Conservation (phyloP, 2,113 vertebrate species). For the Formicarius rufipectus region DNA sequence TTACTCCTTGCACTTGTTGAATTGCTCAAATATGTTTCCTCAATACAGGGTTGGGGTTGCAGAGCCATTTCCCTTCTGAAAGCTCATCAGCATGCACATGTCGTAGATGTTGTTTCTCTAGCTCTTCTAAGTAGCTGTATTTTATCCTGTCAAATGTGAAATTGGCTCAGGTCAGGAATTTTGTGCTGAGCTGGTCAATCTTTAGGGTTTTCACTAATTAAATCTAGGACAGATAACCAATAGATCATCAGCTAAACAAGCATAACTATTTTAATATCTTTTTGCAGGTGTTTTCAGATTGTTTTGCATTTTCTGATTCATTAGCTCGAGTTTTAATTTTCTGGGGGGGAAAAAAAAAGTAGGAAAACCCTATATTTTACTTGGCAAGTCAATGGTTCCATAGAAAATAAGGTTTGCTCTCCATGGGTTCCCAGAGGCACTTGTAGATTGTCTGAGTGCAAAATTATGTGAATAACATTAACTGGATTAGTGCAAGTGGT, state of each 20-base stretch:
- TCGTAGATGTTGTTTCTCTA: not conserved
- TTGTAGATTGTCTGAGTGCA: not conserved
- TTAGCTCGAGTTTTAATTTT: not conserved
- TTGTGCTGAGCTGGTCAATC: not conserved
- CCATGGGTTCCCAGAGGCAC: not conserved
- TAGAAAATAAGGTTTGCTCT: not conserved
- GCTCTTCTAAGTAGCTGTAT: not conserved
- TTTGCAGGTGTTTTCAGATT: not conserved
- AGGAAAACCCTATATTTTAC: not conserved
- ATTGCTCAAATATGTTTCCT: not conserved
- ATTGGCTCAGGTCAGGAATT: not conserved
- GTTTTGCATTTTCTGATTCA: not conserved
- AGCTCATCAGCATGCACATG: not conserved
- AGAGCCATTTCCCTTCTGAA: not conserved
- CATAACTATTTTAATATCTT: not conserved
- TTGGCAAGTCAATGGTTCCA: not conserved
- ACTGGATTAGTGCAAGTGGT: not conserved
- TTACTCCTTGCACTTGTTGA: not conserved
- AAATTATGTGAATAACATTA: not conserved
- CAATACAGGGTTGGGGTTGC: not conserved
- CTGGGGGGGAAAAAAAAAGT: not conserved
- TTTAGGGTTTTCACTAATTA: slow-evolving; percentile 8
- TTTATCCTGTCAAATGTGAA: slow-evolving; percentile 25
- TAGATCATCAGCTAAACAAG: not conserved
- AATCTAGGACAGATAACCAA: not conserved